These are phyloP conservation scores for Pedicia rivosa DNA, from an alignment of 2,888 invertebrate genomes.

Conservation along the genomic window DNA sequence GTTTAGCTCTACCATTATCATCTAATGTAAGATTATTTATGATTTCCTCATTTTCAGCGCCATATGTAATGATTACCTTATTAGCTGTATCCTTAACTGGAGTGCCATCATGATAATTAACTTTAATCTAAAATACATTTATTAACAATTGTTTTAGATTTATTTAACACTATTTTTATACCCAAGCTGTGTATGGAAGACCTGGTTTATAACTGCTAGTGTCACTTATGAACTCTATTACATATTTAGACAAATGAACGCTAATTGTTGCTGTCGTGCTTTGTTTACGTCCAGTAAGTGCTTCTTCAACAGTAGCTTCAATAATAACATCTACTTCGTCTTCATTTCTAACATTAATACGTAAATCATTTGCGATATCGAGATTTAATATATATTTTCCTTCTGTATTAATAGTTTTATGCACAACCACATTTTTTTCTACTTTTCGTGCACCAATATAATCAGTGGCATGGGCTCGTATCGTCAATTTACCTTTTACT, in stretches of 20 bases:
- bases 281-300: conserved; percentile 63
- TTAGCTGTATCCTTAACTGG: conserved; percentile 42
- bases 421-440: conserved; percentile 45
- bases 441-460: conserved; percentile 35
- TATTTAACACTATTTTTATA: too few relatives aligned
- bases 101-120: conserved; percentile 52
- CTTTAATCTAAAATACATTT: too few relatives aligned
- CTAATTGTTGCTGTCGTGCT: conserved; percentile 59
- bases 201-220: conserved; percentile 83
- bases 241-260: conserved; percentile 61
- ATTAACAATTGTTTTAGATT: too few relatives aligned
- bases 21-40: conserved; percentile 37
- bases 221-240: conserved; percentile 58
- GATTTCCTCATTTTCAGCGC: too few relatives aligned
- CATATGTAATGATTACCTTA: conserved; percentile 26
- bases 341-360: conserved; percentile 67
- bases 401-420: conserved; percentile 43
- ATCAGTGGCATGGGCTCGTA: conserved; percentile 71
- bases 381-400: conserved; percentile 55
- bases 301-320: conserved; percentile 82
- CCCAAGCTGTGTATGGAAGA: conserved; percentile 42
- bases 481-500: conserved; percentile 70
- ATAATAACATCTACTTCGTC: conserved; percentile 70
- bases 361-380: conserved; percentile 55
- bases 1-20: conserved; percentile 43